Percentiles rank a stretch among this genome's conserved stretches.
Conservation (phyloP, 2,888 invertebrate genomes). For the Parascotia fuliginaria region DNA sequence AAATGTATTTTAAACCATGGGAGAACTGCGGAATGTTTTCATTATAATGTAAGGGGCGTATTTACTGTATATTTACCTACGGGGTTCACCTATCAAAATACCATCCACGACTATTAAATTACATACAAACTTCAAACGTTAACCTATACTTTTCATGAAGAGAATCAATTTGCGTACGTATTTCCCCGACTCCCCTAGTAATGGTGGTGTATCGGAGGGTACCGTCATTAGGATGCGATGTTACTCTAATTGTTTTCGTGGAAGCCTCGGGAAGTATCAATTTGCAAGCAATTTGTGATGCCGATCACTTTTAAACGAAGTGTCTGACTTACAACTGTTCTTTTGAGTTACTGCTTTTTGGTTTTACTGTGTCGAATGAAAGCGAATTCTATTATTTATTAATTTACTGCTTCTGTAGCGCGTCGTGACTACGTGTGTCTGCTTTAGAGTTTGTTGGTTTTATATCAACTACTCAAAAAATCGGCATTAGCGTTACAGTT, state of each 20-base stretch:
- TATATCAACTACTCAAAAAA: too few species aligned
- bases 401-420: too few species aligned
- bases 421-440: too few species aligned
- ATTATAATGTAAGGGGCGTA: too few species aligned
- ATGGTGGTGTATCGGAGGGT: constrained; percentile 41
- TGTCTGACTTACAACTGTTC: too few species aligned
- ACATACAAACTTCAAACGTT: constrained; percentile 1
- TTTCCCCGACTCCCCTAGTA: constrained; percentile 10
- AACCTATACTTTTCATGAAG: constrained; percentile 11
- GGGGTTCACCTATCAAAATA: not conserved
- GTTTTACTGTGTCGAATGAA: too few species aligned
- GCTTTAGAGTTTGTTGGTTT: too few species aligned
- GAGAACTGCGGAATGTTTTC: too few species aligned
- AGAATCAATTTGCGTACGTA: constrained; percentile 37
- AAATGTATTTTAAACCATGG: too few species aligned
- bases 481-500: too few species aligned
- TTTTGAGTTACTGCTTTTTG: too few species aligned
- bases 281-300: constrained; percentile 69
- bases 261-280: constrained; percentile 61
- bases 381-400: too few species aligned
- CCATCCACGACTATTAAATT: not conserved
- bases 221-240: constrained; percentile 58
- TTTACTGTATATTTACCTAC: not conserved
- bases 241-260: constrained; percentile 72
- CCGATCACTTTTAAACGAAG: constrained; percentile 41